phyloP scores from a whole-genome alignment of 2,113 vertebrate species.

The Gila orcuttii region DNA sequence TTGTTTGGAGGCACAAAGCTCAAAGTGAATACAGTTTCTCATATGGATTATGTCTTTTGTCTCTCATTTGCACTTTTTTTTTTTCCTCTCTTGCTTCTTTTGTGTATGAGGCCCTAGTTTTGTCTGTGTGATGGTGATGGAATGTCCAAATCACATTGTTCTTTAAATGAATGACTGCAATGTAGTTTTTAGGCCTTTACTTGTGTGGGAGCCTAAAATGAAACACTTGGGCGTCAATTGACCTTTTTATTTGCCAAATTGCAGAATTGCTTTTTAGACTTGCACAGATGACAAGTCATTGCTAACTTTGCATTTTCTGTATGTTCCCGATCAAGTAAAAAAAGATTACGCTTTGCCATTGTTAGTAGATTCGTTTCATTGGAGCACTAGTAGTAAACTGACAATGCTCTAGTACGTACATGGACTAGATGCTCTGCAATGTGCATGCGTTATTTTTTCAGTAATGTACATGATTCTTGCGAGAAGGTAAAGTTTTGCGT shows the following conservation, averaged over 20 bases:
- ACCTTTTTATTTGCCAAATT: background rate
- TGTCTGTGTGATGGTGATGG: background rate
- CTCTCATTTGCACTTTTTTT: background rate
- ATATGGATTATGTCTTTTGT: background rate
- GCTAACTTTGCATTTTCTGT: background rate
- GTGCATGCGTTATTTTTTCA: background rate
- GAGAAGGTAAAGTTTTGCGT: background rate
- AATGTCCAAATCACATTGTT: background rate
- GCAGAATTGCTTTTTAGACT: background rate
- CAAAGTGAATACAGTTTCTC: background rate
- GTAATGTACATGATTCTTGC: background rate
- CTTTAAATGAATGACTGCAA: background rate
- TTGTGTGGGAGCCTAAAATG: background rate
- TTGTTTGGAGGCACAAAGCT: background rate
- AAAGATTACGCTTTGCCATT: background rate
- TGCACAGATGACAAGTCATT: background rate
- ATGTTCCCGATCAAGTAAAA: too few species aligned
- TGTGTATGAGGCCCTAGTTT: background rate
- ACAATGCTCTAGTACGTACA: too few species aligned
- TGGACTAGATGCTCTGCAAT: background rate
- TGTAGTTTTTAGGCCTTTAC: background rate
- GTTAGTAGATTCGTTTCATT: background rate
- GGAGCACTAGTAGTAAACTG: background rate
- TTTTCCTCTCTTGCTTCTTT: background rate
- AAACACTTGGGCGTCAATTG: background rate